phyloP scores from a whole-genome alignment of 1,140 invertebrate genomes.

The Manduca sexta region DNA sequence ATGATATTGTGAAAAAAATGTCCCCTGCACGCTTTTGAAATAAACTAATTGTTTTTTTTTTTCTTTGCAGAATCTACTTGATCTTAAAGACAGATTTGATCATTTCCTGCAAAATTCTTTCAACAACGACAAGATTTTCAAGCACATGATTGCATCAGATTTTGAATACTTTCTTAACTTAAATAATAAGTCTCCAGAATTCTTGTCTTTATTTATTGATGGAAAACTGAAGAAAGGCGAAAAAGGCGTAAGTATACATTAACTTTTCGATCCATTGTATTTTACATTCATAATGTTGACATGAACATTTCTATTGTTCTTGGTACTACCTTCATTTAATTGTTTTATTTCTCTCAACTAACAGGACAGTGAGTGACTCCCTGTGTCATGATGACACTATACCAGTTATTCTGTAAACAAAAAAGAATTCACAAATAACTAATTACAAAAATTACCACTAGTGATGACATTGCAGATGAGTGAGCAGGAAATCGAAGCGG shows the following conservation, averaged over 20 bases:
- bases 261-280: not conserved
- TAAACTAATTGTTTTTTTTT: no score
- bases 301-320: no score
- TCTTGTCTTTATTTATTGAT: conserved; percentile 99
- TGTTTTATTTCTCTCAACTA: no score
- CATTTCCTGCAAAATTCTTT: conserved; percentile 98
- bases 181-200: conserved; percentile 98
- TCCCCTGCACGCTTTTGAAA: no score
- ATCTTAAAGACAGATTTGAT: conserved; percentile 98
- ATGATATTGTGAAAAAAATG: no score
- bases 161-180: conserved; percentile 99
- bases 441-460: not conserved
- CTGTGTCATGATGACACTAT: no score
- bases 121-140: conserved; percentile 95
- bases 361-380: no score
- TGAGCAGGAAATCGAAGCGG: conserved; percentile 97
- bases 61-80: conserved; percentile 89
- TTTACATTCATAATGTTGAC: no score
- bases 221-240: conserved; percentile 99
- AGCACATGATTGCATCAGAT: conserved; percentile 97
- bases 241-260: conserved; percentile 87
- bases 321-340: no score
- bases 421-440: not conserved
- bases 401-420: no score
- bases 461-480: conserved; percentile 87